Evolutionary conservation across 2,113 vertebrate species (phyloP).

Genomic region (Gadus macrocephalus): DNA sequence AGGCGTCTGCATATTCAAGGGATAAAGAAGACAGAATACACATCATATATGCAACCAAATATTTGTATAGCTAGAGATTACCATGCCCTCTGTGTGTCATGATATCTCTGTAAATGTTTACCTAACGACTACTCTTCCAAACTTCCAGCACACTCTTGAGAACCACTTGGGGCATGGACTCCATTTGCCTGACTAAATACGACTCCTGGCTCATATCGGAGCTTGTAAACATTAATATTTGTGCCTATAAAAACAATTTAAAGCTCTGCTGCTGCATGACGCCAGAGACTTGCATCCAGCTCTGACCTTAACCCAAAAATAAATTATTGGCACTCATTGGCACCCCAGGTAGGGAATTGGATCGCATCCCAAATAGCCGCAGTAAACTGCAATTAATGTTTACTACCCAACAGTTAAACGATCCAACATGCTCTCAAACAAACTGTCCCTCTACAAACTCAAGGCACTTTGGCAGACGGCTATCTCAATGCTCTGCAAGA

Average conservation of each 20-base stretch:
- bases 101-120: conserved; percentile 56
- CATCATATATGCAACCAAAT: conserved; percentile 12
- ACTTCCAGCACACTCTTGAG: conserved; percentile 22
- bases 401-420: conserved; percentile 56
- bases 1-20: background rate
- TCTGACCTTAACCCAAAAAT: conserved; percentile 13
- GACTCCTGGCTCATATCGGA: conserved; percentile 51
- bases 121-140: conserved; percentile 38
- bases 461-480: conserved; percentile 49
- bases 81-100: conserved; percentile 18
- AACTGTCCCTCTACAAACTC: conserved; percentile 49
- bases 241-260: conserved; percentile 44
- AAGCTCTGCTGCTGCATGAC: conserved; percentile 8
- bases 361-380: conserved; percentile 40
- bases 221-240: conserved; percentile 53
- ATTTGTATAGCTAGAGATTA: conserved; percentile 23
- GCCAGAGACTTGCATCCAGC: conserved; percentile 26
- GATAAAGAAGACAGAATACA: background rate
- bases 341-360: conserved; percentile 50
- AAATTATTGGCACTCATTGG: conserved; percentile 35
- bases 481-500: conserved; percentile 35
- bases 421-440: conserved; percentile 55
- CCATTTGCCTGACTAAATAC: conserved; percentile 57
- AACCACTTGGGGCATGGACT: conserved; percentile 43
- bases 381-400: conserved; percentile 62